Percentiles rank a stretch among this genome's conserved stretches.
phyloP scores from a whole-genome alignment of 2,113 vertebrate genomes.

The Pholis gunnellus region DNA sequence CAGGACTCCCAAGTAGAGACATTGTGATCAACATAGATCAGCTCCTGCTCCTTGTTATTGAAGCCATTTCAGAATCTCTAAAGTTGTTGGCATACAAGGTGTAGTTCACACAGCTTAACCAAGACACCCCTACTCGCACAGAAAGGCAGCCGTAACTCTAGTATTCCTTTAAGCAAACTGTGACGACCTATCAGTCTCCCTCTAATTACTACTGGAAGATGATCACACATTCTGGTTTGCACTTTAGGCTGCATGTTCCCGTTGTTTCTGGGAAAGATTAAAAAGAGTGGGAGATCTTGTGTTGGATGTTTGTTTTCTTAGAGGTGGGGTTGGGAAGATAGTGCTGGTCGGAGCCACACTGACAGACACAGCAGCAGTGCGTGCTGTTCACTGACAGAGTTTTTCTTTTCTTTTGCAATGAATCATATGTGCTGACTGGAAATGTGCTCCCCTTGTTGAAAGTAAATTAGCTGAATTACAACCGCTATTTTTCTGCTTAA shows the following conservation, averaged over 20 bases:
- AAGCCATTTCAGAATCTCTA: constrained; percentile 45
- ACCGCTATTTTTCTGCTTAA: background rate
- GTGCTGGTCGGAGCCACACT: constrained; percentile 19
- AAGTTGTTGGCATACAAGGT: constrained; percentile 39
- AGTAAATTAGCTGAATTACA: constrained; percentile 2
- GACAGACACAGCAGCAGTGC: constrained; percentile 22
- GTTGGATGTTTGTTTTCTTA: constrained; percentile 38
- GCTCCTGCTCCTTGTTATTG: constrained; percentile 59
- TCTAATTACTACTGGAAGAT: constrained; percentile 73
- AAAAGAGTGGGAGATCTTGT: constrained; percentile 42
- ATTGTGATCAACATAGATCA: constrained; percentile 57
- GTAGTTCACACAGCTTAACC: constrained; percentile 28
- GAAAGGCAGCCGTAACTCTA: constrained; percentile 3
- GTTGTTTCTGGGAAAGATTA: constrained; percentile 58
- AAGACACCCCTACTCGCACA: constrained; percentile 32
- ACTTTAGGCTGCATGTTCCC: constrained; percentile 33
- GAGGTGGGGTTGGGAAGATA: constrained; percentile 21
- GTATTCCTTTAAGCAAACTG: constrained; percentile 55
- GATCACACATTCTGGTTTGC: constrained; percentile 53
- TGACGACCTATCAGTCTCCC: constrained; percentile 32
- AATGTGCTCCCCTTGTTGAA: background rate
- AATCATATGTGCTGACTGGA: constrained; percentile 21
- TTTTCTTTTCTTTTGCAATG: constrained; percentile 1
- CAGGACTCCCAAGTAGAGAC: constrained; percentile 23
- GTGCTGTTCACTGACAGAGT: constrained; percentile 17